phyloP scores from a whole-genome alignment of 2,113 vertebrate species.

The Lophius piscatorius region DNA sequence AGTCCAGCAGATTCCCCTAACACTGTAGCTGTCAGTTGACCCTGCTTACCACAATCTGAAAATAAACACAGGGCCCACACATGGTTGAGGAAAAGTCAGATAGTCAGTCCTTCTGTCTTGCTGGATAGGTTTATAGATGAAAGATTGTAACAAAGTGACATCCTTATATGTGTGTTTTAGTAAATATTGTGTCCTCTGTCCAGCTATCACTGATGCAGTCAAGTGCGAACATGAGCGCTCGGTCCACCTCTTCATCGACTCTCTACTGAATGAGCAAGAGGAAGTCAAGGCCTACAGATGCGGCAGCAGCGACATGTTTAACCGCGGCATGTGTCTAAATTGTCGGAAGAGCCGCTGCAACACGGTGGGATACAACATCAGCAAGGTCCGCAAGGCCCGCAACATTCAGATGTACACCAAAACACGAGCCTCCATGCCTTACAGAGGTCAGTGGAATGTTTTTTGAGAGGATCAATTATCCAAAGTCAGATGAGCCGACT shows the following conservation, averaged over 20 bases:
- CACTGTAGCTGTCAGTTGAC: constrained; percentile 16
- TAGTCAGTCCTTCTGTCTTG: constrained; percentile 1
- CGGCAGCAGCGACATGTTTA: constrained; percentile 70
- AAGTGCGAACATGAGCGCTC: constrained; percentile 83
- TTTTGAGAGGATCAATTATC: no score
- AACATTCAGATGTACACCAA: constrained; percentile 79
- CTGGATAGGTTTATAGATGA: not conserved
- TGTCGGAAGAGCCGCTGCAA: constrained; percentile 80
- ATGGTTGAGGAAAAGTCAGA: constrained; percentile 17
- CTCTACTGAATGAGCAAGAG: constrained; percentile 74
- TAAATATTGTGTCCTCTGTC: no score
- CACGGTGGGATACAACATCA: constrained; percentile 77
- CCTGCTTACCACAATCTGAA: constrained; percentile 35
- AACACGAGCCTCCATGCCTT: constrained; percentile 81
- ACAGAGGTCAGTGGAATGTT: constrained; percentile 75
- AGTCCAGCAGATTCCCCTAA: not conserved
- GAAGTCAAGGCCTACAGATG: constrained; percentile 75
- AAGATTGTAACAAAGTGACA: not conserved
- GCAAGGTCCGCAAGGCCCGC: constrained; percentile 66
- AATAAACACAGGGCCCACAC: constrained; percentile 35
- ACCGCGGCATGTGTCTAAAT: constrained; percentile 80
- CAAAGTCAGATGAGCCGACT: no score
- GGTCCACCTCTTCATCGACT: constrained; percentile 83
- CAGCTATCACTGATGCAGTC: constrained; percentile 77
- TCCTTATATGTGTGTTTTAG: not conserved